Evolutionary conservation across 2,888 invertebrate species (phyloP).

Genomic region (Gryllus longicercus): DNA sequence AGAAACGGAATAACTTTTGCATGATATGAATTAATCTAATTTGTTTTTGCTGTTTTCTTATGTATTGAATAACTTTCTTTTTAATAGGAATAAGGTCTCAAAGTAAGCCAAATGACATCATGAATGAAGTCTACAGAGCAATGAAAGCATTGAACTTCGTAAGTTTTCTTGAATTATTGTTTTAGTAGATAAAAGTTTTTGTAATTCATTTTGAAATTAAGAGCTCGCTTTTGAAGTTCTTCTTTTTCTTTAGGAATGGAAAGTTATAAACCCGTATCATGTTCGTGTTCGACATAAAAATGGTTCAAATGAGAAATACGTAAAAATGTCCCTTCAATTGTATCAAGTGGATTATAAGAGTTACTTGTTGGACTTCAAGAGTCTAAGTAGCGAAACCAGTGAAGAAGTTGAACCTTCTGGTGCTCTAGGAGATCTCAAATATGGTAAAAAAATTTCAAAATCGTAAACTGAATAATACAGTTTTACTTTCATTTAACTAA

Average conservation of each 20-base stretch:
- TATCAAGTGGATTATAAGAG: constrained; percentile 99
- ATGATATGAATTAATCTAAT: too few species aligned
- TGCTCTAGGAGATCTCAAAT: constrained; percentile 38
- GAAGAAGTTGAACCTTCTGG: constrained; percentile 59
- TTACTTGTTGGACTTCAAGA: constrained; percentile 96
- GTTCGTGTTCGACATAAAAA: constrained; percentile 92
- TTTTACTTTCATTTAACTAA: too few species aligned
- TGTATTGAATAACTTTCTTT: not conserved
- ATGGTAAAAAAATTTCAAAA: constrained; percentile 32
- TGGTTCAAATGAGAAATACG: constrained; percentile 74
- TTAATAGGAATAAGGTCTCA: constrained; percentile 82
- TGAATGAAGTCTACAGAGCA: constrained; percentile 98
- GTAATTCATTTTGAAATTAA: constrained; percentile 18
- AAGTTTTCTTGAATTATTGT: constrained; percentile 44
- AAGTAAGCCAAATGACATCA: constrained; percentile 98
- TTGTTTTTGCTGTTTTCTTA: not conserved
- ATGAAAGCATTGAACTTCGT: constrained; percentile 96
- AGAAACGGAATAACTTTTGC: too few species aligned
- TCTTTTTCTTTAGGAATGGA: constrained; percentile 75
- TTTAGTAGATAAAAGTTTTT: constrained; percentile 22
- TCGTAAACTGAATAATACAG: not conserved
- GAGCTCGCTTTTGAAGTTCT: constrained; percentile 11
- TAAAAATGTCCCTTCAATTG: constrained; percentile 97
- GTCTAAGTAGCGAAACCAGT: constrained; percentile 63
- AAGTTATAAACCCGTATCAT: constrained; percentile 88